Conservation (phyloP, 2,113 vertebrate species). For the Perccottus glenii region DNA sequence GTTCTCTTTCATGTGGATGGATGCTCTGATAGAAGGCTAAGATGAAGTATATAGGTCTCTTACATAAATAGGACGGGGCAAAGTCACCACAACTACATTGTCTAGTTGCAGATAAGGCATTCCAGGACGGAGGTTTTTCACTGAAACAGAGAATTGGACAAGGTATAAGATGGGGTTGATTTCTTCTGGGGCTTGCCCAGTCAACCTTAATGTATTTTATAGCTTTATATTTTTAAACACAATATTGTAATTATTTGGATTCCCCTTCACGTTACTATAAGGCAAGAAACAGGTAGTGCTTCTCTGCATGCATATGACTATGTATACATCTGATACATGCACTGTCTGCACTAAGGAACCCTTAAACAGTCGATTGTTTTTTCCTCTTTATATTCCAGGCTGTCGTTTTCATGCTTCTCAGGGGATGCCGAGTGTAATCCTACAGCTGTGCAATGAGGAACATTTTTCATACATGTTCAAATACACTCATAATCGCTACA, state of each 20-base stretch:
- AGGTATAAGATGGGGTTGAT: conserved; percentile 9
- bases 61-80: conserved; percentile 31
- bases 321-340: conserved; percentile 71
- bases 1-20: conserved; percentile 36
- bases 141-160: conserved; percentile 18
- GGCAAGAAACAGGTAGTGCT: conserved; percentile 70
- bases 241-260: conserved; percentile 28
- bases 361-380: conserved; percentile 66
- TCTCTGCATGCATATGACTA: conserved; percentile 72
- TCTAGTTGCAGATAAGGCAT: conserved; percentile 72
- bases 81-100: conserved; percentile 45
- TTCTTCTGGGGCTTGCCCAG: conserved; percentile 20
- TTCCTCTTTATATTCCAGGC: conserved; percentile 57
- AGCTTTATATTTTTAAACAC: conserved; percentile 32
- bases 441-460: conserved; percentile 70
- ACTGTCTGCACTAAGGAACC: conserved; percentile 50
- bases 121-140: conserved; percentile 45
- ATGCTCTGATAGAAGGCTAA: conserved; percentile 27
- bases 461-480: conserved; percentile 70
- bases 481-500: conserved; percentile 65
- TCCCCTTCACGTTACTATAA: conserved; percentile 62
- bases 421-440: conserved; percentile 56
- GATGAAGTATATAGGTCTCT: conserved; percentile 32
- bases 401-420: conserved; percentile 67
- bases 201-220: conserved; percentile 38